These are phyloP conservation scores for Calliopsis andreniformis DNA, from an alignment of 1,140 invertebrate genomes.

Conservation along the genomic window DNA sequence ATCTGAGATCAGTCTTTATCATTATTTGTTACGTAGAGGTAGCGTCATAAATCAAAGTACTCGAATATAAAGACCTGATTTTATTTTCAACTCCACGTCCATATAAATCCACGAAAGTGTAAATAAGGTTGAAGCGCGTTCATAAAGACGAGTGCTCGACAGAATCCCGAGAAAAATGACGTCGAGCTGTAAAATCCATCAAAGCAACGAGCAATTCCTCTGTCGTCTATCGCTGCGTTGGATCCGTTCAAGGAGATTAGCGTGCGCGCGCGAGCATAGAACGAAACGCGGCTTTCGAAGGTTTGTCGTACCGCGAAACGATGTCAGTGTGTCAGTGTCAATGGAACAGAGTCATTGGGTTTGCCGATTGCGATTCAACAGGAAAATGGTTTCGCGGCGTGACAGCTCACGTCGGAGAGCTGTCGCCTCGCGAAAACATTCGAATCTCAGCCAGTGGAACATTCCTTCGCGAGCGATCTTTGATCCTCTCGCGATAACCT, in stretches of 20 bases:
- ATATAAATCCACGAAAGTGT: too few relatives aligned
- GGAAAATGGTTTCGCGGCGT: slow-evolving; percentile 59
- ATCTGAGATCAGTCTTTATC: too few relatives aligned
- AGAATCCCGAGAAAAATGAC: too few relatives aligned
- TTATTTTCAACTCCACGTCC: too few relatives aligned
- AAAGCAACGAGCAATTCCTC: neutral
- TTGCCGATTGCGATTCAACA: slow-evolving; percentile 66
- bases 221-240: slow-evolving; percentile 10
- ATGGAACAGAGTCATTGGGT: slow-evolving; percentile 70
- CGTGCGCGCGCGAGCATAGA: slow-evolving; percentile 20
- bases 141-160: too few relatives aligned
- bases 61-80: too few relatives aligned
- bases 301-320: slow-evolving; percentile 61
- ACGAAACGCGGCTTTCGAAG: slow-evolving; percentile 60
- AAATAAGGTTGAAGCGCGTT: too few relatives aligned
- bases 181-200: too few relatives aligned
- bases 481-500: too few relatives aligned
- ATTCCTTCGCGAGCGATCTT: neutral
- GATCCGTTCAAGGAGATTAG: slow-evolving; percentile 62
- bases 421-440: slow-evolving; percentile 3
- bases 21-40: too few relatives aligned
- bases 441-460: too few relatives aligned
- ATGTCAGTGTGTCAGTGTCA: slow-evolving; percentile 79
- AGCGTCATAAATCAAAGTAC: too few relatives aligned
- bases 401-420: slow-evolving; percentile 29